phyloP scores from a whole-genome alignment of 2,888 invertebrate species.

The Glyphotaelius pellucidus region DNA sequence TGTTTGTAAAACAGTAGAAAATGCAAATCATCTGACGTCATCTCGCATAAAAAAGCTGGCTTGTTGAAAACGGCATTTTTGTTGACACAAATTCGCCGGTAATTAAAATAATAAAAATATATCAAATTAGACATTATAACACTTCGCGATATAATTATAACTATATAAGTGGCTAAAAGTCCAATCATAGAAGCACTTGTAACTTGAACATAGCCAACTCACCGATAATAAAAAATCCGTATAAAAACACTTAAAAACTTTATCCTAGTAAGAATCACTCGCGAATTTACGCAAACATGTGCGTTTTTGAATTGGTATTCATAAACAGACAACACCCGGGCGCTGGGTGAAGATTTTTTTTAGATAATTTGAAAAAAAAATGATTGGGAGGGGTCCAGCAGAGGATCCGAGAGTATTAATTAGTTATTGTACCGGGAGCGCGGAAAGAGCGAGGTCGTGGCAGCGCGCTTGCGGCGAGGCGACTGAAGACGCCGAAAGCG shows the following conservation, averaged over 20 bases:
- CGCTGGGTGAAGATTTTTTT: background rate
- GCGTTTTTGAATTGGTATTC: background rate
- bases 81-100: conserved; percentile 21
- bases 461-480: conserved; percentile 50
- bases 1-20: background rate
- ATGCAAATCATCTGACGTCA: conserved; percentile 25
- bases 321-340: background rate
- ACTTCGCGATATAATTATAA: background rate
- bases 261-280: background rate
- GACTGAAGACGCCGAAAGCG: conserved; percentile 53
- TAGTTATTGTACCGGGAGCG: background rate
- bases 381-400: conserved; percentile 38
- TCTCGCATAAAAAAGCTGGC: background rate
- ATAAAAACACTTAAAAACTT: background rate
- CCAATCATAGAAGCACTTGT: background rate
- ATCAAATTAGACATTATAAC: background rate
- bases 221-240: background rate
- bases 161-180: background rate
- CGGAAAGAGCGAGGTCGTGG: conserved; percentile 30
- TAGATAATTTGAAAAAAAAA: background rate
- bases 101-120: background rate
- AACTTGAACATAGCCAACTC: conserved; percentile 4
- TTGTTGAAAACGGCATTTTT: background rate
- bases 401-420: background rate
- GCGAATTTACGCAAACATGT: background rate